Evolutionary conservation across 2,113 vertebrate species (phyloP).

Genomic region (Paraplagusia blochii): DNA sequence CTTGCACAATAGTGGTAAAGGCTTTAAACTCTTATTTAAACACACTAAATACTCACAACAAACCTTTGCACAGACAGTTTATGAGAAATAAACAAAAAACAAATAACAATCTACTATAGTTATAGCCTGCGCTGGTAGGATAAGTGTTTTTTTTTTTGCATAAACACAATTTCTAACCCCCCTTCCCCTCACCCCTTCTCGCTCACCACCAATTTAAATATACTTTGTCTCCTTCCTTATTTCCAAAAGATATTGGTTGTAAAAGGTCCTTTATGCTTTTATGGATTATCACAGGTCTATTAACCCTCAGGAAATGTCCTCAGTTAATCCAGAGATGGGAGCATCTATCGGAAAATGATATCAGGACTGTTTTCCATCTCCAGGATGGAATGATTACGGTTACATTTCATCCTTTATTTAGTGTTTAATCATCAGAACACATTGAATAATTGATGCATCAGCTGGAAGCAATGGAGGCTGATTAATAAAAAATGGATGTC

Average conservation of each 20-base stretch:
- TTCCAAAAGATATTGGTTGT: constrained; percentile 35
- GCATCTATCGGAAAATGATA: constrained; percentile 11
- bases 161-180: background rate
- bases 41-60: too few relatives aligned
- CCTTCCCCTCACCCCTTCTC: background rate
- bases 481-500: background rate
- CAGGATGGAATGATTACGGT: background rate
- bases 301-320: constrained; percentile 32
- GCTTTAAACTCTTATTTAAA: too few relatives aligned
- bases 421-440: background rate
- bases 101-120: too few relatives aligned
- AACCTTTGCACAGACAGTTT: too few relatives aligned
- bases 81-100: too few relatives aligned
- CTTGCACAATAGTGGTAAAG: too few relatives aligned
- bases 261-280: constrained; percentile 30
- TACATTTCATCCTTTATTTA: constrained; percentile 1
- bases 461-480: background rate
- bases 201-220: background rate
- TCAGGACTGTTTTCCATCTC: background rate
- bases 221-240: constrained; percentile 1
- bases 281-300: constrained; percentile 52
- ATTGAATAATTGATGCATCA: background rate
- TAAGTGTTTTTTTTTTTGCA: background rate
- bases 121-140: too few relatives aligned
- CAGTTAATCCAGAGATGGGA: constrained; percentile 15